Evolutionary conservation across 2,113 vertebrate species (phyloP), one percentile per base, ranked within the genome.

Genomic region (Hypomesus transpacificus): DNA sequence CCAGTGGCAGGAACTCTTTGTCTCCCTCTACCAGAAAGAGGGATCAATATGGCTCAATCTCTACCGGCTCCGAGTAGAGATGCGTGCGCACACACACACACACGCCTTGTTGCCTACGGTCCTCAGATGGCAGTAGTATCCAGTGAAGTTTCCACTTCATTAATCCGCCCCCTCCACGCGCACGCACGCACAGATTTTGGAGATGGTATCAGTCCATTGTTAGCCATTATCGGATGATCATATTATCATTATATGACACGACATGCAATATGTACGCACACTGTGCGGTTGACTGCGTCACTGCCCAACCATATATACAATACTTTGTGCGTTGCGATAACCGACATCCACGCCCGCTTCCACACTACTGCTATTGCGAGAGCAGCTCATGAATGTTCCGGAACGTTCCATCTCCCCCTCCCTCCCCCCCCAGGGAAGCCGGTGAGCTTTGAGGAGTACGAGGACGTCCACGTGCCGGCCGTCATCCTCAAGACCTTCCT

Each of bases 401-500:
- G 39, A 46, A 46, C 39, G 9, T 11, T 8, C 31, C 31, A 7
- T 1, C 4, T 1, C 31, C 7, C 31, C 31, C 39, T 58, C 3
- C 54, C 56, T 21, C 69, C 66, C 67, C 4, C 61, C 31, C 53
- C 82, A 96, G 96, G 94, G 70, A 97, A 95, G 64, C 87, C 90
- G 0, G 94, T 96, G 74, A 78, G 91, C 89, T 96, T 95, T 0
- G 91, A 94, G 0, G 74, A 90, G 65, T 93, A 90, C 0, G 53
- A 76, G 0, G 92, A 94, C 77, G 69, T 92, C 34, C 95, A 95
- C 8, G 21, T 96, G 54, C 87, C 94, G 0, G 94, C 94, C 0
- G 91, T 94, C 69, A 90, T 94, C 87, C 87, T 97, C 60, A 96
- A 96, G 92, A 91, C 93, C 21, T 96, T 96, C 60, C 90, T 96